Evolutionary conservation across 2,113 vertebrate species (phyloP), one percentile per base, ranked within the genome.

Genomic region (Myrmecophaga tridactyla): DNA sequence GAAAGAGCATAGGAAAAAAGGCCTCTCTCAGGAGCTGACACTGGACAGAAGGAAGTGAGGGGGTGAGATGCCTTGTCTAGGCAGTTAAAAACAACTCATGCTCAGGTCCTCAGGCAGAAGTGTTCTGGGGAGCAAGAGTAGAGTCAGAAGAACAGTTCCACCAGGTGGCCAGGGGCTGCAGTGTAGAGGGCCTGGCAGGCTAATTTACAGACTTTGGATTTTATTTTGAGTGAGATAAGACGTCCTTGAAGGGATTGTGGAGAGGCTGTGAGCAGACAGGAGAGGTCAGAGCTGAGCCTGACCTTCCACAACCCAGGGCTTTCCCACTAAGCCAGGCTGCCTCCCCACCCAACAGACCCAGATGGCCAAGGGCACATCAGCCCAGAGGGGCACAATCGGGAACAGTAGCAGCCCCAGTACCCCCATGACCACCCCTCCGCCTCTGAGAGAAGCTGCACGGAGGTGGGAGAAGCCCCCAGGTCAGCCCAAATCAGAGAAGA

Each of bases 391-490:
- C 23, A 63, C 4, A 62, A 13, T 41, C 51, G 48, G 7, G 6
- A 53, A 58, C 6, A 10, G 39, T 1, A 23, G 56, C 9, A 21
- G 41, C 6, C 13, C 29, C 29, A 70, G 43, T 67, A 87, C 10
- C 2, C 58, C 96, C 27, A 6, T 81, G 46, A 60, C 62, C 53
- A 10, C 29, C 83, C 25, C 65, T 53, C 14, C 8, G n/a, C 29
- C 0, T 0, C 60, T 77, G 81, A 29, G 56, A 73, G n/a, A 31
- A 77, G 56, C 89, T 69, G 36, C 7, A 0, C 43, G 62, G 21
- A 46, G 72, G 76, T 63, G 23, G 60, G n/a, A 80, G 81, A 12
- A 60, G 21, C 11, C 21, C 20, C 18, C 36, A 9, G 2, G 11
- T 46, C 12, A 60, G 46, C 69, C 67, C 27, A 23, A 46, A 21